A percentile compares a stretch with the other conserved stretches of the same genome.
Conservation (phyloP, 2,113 vertebrate species). For the Heterotis niloticus region DNA sequence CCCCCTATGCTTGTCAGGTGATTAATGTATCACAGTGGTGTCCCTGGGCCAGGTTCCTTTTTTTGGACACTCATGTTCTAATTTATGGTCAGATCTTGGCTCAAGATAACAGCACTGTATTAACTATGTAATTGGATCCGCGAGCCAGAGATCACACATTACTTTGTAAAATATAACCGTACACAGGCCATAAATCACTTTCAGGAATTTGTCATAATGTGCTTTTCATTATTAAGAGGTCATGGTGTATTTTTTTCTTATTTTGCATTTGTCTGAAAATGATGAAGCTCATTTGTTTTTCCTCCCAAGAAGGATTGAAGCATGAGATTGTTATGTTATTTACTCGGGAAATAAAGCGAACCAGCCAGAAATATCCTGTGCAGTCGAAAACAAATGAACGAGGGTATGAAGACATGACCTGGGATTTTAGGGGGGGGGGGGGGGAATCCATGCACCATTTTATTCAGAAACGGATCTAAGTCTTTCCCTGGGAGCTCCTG, state of each 20-base stretch:
- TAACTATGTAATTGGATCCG: constrained; percentile 12
- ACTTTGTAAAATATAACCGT: constrained; percentile 15
- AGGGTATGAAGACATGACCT: neutral
- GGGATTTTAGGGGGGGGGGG: neutral
- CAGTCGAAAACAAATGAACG: neutral
- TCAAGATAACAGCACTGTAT: constrained; percentile 18
- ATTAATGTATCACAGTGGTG: neutral
- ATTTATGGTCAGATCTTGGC: constrained; percentile 18
- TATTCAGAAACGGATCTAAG: neutral
- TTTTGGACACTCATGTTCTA: constrained; percentile 1
- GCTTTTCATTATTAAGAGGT: constrained; percentile 21
- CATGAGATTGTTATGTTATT: constrained; percentile 2
- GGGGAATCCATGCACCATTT: neutral
- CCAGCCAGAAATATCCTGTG: neutral
- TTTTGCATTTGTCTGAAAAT: constrained; percentile 5
- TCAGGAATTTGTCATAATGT: constrained; percentile 17
- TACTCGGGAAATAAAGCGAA: neutral
- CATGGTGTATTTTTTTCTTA: constrained; percentile 13
- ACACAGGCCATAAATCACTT: constrained; percentile 19
- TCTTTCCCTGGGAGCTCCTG: too few species aligned
- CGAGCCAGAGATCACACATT: constrained; percentile 12
- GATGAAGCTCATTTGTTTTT: constrained; percentile 16
- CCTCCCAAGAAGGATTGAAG: neutral
- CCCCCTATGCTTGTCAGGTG: neutral
- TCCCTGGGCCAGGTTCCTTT: constrained; percentile 1